Evolutionary conservation across 2,888 invertebrate genomes (phyloP).

Genomic region (Zygogramma bicolorata): DNA sequence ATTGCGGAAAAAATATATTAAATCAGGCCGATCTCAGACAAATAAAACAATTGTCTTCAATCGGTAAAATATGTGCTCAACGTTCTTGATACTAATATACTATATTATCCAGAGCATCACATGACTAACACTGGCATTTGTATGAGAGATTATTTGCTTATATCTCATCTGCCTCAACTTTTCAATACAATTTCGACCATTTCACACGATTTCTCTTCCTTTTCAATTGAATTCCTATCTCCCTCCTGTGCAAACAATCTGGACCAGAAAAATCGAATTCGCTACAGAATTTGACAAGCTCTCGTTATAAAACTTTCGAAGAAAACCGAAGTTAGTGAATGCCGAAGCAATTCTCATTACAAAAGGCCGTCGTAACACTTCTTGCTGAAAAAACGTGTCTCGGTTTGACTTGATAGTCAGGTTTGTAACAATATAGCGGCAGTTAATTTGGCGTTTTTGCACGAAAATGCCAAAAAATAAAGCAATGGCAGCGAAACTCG

Average conservation of each 20-base stretch:
- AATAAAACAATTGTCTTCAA: no score
- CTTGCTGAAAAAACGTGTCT: not conserved
- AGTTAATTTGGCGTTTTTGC: not conserved
- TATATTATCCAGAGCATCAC: no score
- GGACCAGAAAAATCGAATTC: not conserved
- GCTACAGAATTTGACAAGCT: not conserved
- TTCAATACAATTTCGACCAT: no score
- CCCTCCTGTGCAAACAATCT: not conserved
- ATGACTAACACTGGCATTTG: no score
- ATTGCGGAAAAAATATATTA: no score
- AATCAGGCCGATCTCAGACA: no score
- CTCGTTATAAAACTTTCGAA: not conserved
- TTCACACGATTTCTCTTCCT: not conserved
- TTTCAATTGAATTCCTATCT: not conserved
- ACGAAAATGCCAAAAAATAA: not conserved
- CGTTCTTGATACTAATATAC: no score
- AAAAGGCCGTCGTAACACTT: not conserved
- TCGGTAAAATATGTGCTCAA: no score
- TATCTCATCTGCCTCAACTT: no score
- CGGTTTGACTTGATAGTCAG: not conserved
- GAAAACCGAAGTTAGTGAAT: not conserved
- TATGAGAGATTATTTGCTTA: no score
- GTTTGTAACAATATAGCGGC: not conserved
- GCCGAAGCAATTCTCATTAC: not conserved
- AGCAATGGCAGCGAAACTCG: not conserved